These are phyloP conservation scores for Latrodectus elegans DNA, from an alignment of 2,888 invertebrate genomes.

Conservation along the genomic window DNA sequence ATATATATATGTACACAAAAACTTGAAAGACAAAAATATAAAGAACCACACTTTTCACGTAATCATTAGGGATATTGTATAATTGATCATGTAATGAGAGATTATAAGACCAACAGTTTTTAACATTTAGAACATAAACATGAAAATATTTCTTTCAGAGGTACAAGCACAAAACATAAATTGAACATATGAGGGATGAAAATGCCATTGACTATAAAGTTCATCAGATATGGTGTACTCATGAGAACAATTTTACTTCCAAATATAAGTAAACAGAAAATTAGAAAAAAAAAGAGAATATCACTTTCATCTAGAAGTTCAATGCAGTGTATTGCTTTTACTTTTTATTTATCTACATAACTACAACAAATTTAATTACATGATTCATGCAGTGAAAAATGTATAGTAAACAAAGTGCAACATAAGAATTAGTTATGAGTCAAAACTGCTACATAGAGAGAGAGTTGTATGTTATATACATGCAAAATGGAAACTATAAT, in stretches of 20 bases:
- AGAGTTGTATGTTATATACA: conserved; percentile 34
- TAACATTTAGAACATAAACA: conserved; percentile 2
- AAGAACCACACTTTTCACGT: conserved; percentile 52
- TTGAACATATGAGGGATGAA: conserved; percentile 18
- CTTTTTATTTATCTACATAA: no score
- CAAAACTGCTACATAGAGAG: conserved; percentile 14
- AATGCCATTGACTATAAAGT: no score
- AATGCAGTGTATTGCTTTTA: no score
- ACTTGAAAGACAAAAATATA: conserved; percentile 65
- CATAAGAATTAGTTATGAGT: conserved; percentile 18
- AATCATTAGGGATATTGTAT: conserved; percentile 28
- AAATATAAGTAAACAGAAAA: no score
- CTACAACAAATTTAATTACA: no score
- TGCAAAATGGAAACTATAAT: conserved; percentile 28
- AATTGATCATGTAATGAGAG: conserved; percentile 25
- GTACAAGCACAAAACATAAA: conserved; percentile 33
- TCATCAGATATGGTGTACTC: no score
- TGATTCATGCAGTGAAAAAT: conserved; percentile 19
- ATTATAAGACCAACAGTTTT: conserved; percentile 10
- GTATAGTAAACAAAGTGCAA: conserved; percentile 26
- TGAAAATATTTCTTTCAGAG: conserved; percentile 33
- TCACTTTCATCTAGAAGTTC: no score
- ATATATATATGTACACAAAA: conserved; percentile 55
- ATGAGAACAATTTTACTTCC: no score
- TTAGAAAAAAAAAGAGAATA: no score